phyloP scores from a whole-genome alignment of 2,888 invertebrate genomes.

The Dione vanillae region DNA sequence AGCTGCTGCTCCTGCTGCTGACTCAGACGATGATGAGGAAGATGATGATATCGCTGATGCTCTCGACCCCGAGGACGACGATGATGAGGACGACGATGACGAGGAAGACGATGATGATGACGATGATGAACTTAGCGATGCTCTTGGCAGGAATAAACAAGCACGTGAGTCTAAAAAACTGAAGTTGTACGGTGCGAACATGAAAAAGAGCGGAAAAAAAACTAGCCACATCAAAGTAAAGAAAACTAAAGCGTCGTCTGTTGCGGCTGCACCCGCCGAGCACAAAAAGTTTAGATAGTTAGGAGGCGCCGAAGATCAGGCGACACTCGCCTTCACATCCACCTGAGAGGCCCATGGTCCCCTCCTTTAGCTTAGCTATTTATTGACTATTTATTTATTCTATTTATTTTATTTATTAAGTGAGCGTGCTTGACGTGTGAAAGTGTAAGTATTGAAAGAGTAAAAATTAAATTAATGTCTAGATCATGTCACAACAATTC shows the following conservation, averaged over 20 bases:
- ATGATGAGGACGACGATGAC: constrained; percentile 87
- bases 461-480: constrained; percentile 84
- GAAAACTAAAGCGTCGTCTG: constrained; percentile 81
- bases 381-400: constrained; percentile 85
- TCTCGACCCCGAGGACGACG: constrained; percentile 86
- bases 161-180: constrained; percentile 94
- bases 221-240: constrained; percentile 80
- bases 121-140: constrained; percentile 86
- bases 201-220: constrained; percentile 81
- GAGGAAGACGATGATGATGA: constrained; percentile 87
- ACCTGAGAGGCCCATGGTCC: constrained; percentile 78
- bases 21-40: constrained; percentile 84
- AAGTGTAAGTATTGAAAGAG: constrained; percentile 80
- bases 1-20: constrained; percentile 68
- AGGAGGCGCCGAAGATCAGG: constrained; percentile 64
- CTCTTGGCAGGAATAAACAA: constrained; percentile 84
- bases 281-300: constrained; percentile 85
- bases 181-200: constrained; percentile 73
- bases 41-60: constrained; percentile 84
- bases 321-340: constrained; percentile 70
- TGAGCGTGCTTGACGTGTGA: constrained; percentile 82
- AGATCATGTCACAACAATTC: constrained; percentile 84
- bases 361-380: constrained; percentile 83
- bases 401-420: constrained; percentile 86
- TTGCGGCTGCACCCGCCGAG: constrained; percentile 75